Evolutionary conservation across 35 echinoderm and acorn worm species (phyloP), one percentile per base, ranked within the genome.

Genomic region (Stichopus chloronotus): DNA sequence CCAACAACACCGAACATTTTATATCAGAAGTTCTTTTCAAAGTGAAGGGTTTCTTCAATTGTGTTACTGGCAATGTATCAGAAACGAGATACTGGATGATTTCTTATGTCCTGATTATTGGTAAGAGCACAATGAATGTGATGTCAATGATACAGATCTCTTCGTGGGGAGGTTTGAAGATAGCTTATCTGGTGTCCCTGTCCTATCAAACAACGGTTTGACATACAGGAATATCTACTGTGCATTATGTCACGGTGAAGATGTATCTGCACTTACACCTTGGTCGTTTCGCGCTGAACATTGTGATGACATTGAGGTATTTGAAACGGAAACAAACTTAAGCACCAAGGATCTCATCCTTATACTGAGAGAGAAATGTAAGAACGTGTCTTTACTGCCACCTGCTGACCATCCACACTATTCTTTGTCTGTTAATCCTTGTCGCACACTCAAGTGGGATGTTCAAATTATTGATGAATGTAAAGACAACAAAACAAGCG

Each of bases 211-310:
- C 14, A 25, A 89, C 9, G 87, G 87, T 4, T 17, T 69, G 11
- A 89, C 87, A n/a, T 89, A 63, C 61, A 23, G 87, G 12, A 89
- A 89, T 71, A 30, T 89, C 24, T 89, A 71, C 25, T 89, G 87
- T 43, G 87, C 87, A 13, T 12, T 71, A n/a, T 89, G 87, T 54
- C 87, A 89, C 55, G 65, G 59, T 2, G 60, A 65, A 14, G n/a
- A 72, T 72, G 9, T 52, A 52, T 21, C 21, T 8, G 25, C 5
- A 6, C 17, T 72, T 71, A 9, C 30, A 52, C 7, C 59, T 6
- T 89, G 87, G 87, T 71, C 87, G 16, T 89, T 89, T 5, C 20
- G 71, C 13, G 57, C 57, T 72, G 22, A 56, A 6, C 52, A 87
- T 8, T 87, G 84, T 65, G 22, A n/a, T 7, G 84, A 87, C 57